Base-by-base conservation (phyloP, 2,888 invertebrate species). In the Cephus nigrinus region DNA sequence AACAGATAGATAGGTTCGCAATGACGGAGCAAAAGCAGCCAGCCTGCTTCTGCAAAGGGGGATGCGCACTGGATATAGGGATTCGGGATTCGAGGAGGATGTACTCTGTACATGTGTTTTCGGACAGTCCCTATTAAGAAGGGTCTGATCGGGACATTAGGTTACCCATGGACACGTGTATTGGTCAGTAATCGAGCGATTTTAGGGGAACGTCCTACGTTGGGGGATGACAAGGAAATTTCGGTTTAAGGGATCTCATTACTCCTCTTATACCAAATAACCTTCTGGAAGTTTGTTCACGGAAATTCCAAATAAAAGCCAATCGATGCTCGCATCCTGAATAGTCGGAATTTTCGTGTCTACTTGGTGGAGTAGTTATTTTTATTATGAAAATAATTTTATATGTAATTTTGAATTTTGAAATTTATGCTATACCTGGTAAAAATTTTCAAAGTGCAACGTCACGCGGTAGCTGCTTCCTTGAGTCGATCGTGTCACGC, bases 1-100 rank as follows among this genome's bases (percentile, higher is more conserved):
- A 83, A 81, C 82, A 80, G 84, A 87, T 82, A 86, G 84, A 86
- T 86, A 82, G 86, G 78, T 82, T 80, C 78, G 81, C 83, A 81
- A 81, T 87, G 86, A 87, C 84, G 81, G 78, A 80, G 84, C 87
- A 81, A 76, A 81, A 80, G 78, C 78, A 76, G 77, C 78, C 31
- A 31, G 30, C 11, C 69, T 78, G 73, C 80, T 75, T 79, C 74
- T 75, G 79, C 76, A 72, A 69, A 80, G 82, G 79, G 80, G 79
- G 81, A 81, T 82, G 78, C 82, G 74, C 35, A 69, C 40, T 40
- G 1, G 40, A 40, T 5, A 15, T 15, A 40, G 40, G 40, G 40
- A 40, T 15, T 40, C 40, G 40, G 15, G 40, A 40, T 5, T 40
- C 40, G 40, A 40, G 40, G 40, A 40, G 40, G 40, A 40, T 40